Evolutionary conservation across 2,797 vertebrate species (phyloP).

Genomic region (Xenopus petersii): DNA sequence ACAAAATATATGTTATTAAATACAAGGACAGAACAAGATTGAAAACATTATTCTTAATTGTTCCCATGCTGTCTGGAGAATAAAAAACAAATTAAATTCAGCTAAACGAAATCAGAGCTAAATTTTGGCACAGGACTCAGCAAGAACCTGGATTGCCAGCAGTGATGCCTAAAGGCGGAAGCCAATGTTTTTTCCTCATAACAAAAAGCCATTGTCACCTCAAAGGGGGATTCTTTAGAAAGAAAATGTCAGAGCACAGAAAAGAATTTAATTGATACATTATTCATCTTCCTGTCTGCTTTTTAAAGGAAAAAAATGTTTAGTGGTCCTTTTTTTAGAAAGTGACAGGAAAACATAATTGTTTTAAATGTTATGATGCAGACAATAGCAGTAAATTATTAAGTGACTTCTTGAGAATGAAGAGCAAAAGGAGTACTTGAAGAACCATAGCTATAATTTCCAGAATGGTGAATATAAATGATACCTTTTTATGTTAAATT

Average conservation of each 20-base stretch:
- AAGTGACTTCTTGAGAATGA: too few relatives aligned
- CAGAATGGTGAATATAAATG: too few relatives aligned
- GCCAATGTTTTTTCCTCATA: constrained; percentile 43
- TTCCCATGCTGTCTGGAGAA: constrained; percentile 32
- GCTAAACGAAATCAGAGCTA: constrained; percentile 63
- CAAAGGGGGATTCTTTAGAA: constrained; percentile 46
- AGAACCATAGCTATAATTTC: too few relatives aligned
- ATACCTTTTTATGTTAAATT: too few relatives aligned
- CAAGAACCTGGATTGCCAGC: constrained; percentile 63
- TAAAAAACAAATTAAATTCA: constrained; percentile 56
- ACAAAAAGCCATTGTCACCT: constrained; percentile 48
- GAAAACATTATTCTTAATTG: constrained; percentile 43
- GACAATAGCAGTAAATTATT: constrained; percentile 24
- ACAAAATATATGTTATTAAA: constrained; percentile 9
- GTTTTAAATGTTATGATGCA: constrained; percentile 20
- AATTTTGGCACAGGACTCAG: constrained; percentile 68
- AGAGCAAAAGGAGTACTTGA: too few relatives aligned
- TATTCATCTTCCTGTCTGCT: constrained; percentile 36
- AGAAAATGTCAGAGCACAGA: constrained; percentile 39
- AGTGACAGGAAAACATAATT: constrained; percentile 28
- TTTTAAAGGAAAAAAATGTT: constrained; percentile 32
- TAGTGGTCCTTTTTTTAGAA: constrained; percentile 14
- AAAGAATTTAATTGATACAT: constrained; percentile 44
- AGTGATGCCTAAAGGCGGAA: constrained; percentile 62
- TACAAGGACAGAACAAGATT: constrained; percentile 37